A percentile compares a stretch with the other conserved stretches of the same genome.
These are phyloP conservation scores for Chymomyza amoena DNA, from an alignment of 2,888 invertebrate species.

Conservation along the genomic window DNA sequence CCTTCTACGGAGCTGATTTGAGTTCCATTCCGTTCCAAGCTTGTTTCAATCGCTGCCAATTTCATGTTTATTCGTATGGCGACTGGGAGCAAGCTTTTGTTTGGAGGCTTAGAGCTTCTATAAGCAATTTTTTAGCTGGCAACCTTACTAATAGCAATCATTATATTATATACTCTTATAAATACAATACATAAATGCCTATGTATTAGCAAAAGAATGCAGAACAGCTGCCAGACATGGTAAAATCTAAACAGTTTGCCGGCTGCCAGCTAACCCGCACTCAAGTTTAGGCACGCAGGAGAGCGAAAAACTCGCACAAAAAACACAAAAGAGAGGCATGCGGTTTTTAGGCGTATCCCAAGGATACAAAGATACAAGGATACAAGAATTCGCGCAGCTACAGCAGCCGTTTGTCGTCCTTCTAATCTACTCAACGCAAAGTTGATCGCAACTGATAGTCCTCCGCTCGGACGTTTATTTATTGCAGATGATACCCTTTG, in stretches of 20 bases:
- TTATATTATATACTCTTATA: too few species aligned
- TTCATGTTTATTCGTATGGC: too few species aligned
- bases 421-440: constrained; percentile 8
- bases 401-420: not conserved
- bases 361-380: constrained; percentile 39
- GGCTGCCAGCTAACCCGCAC: not conserved
- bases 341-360: constrained; percentile 30
- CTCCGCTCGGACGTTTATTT: constrained; percentile 6
- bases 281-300: not conserved
- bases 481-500: constrained; percentile 51
- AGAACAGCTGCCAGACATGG: not conserved
- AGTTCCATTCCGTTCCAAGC: too few species aligned
- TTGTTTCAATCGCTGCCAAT: too few species aligned
- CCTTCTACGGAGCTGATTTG: too few species aligned
- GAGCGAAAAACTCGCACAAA: constrained; percentile 17
- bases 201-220: not conserved
- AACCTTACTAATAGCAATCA: too few species aligned
- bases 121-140: too few species aligned
- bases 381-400: not conserved
- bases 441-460: constrained; percentile 51
- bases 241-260: constrained; percentile 1
- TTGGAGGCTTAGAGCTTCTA: too few species aligned
- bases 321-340: not conserved
- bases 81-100: too few species aligned
- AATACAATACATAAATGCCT: too few species aligned